Evolutionary conservation across 1,140 invertebrate genomes (phyloP).

Genomic region (Cherax destructor): DNA sequence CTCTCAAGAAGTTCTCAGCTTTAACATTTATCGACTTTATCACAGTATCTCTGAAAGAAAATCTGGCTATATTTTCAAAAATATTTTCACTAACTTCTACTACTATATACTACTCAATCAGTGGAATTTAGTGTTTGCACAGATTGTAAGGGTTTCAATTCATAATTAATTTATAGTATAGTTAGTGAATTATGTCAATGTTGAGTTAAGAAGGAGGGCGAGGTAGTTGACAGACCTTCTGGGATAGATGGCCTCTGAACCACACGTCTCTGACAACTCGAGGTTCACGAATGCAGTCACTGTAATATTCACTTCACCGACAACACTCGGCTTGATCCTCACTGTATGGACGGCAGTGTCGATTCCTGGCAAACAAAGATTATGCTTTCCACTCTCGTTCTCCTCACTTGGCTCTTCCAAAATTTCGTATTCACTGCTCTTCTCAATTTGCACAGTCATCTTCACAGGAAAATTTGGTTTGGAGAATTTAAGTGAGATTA

Average conservation of each 20-base stretch:
- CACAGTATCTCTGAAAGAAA: constrained; percentile 79
- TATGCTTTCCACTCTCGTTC: background rate
- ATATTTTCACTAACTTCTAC: no score
- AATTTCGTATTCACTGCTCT: constrained; percentile 29
- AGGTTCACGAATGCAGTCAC: constrained; percentile 27
- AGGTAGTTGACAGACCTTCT: background rate
- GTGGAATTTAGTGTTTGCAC: no score
- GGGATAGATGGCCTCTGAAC: constrained; percentile 76
- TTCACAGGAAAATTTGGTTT: no score
- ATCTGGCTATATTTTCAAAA: no score
- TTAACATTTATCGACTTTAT: constrained; percentile 79
- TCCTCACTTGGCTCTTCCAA: background rate
- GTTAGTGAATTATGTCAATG: no score
- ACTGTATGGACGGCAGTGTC: constrained; percentile 48
- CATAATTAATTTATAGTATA: no score
- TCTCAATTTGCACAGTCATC: constrained; percentile 12
- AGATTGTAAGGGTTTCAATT: no score
- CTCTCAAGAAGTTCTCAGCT: constrained; percentile 80
- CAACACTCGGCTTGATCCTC: constrained; percentile 2
- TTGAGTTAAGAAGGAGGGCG: background rate
- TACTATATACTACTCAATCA: no score
- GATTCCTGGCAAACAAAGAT: constrained; percentile 30
- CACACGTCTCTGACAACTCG: constrained; percentile 75
- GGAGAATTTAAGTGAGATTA: no score
- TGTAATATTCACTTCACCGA: constrained; percentile 42